A percentile compares a stretch with the other conserved stretches of the same genome.
Evolutionary conservation across 2,888 invertebrate species (phyloP).

Genomic region (Sarcophaga variegata): DNA sequence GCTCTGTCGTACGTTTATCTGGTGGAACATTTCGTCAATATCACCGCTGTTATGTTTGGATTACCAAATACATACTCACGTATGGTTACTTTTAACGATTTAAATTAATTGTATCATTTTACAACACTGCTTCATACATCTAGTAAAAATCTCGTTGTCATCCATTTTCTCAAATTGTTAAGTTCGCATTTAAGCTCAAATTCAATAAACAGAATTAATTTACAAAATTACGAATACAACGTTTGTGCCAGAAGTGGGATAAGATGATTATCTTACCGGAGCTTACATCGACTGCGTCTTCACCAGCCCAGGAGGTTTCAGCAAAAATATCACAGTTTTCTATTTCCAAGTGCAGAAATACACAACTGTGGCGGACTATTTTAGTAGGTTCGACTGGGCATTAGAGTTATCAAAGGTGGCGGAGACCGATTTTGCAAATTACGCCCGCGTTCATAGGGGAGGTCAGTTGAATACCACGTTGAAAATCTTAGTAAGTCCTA

Average conservation of each 20-base stretch:
- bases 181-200: too few relatives aligned
- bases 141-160: too few relatives aligned
- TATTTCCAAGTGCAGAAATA: constrained; percentile 5
- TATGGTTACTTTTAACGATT: too few relatives aligned
- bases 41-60: too few relatives aligned
- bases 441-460: constrained; percentile 27
- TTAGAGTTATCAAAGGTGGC: background rate
- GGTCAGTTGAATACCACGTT: constrained; percentile 12
- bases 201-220: too few relatives aligned
- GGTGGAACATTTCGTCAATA: too few relatives aligned
- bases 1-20: background rate
- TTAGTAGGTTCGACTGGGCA: constrained; percentile 25
- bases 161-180: too few relatives aligned
- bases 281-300: background rate
- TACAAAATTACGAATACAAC: too few relatives aligned
- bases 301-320: background rate
- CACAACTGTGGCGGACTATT: constrained; percentile 13
- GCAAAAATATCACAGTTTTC: constrained; percentile 8
- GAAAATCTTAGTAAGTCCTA: constrained; percentile 19
- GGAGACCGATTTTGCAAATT: constrained; percentile 1
- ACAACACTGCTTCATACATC: too few relatives aligned
- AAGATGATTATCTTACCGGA: too few relatives aligned
- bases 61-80: too few relatives aligned
- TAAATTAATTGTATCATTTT: too few relatives aligned
- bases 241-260: background rate